A percentile compares a stretch with the other conserved stretches of the same genome.
Evolutionary conservation across 2,888 invertebrate genomes (phyloP).

Genomic region (Torymus texanus): DNA sequence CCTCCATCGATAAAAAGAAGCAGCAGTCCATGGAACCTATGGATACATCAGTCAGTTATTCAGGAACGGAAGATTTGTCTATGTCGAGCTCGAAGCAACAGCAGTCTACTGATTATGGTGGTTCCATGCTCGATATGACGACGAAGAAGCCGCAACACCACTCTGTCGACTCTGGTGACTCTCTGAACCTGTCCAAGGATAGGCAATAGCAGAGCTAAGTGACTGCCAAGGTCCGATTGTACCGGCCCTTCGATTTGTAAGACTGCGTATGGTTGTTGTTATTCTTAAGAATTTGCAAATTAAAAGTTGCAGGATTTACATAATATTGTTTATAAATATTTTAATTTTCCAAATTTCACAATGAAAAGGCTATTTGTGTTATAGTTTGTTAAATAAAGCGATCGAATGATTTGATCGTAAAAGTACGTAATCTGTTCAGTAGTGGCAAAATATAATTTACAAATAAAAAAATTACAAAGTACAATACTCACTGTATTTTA

Average conservation of each 20-base stretch:
- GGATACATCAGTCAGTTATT: conserved; percentile 63
- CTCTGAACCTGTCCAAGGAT: conserved; percentile 71
- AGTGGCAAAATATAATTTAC: too few relatives aligned
- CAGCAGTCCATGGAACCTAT: conserved; percentile 55
- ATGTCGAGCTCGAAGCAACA: conserved; percentile 62
- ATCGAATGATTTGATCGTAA: not conserved
- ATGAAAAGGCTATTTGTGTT: not conserved
- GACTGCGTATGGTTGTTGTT: conserved; percentile 19
- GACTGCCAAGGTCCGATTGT: conserved; percentile 53
- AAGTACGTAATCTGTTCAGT: not conserved
- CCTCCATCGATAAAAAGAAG: conserved; percentile 61
- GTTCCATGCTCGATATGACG: conserved; percentile 69
- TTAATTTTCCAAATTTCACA: not conserved
- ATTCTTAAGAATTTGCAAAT: conserved; percentile 16
- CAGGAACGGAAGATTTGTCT: conserved; percentile 68
- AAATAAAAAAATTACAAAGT: too few relatives aligned
- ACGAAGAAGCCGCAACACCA: conserved; percentile 65
- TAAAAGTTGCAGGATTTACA: not conserved
- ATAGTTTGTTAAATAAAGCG: not conserved
- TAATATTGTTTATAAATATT: not conserved
- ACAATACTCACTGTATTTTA: too few relatives aligned
- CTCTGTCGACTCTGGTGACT: conserved; percentile 66
- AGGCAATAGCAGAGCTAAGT: conserved; percentile 63
- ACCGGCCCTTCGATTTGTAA: conserved; percentile 57
- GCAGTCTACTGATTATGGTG: conserved; percentile 62